These are phyloP conservation scores for Cryptosula pallasiana DNA, from an alignment of 2,888 invertebrate genomes.

Conservation along the genomic window DNA sequence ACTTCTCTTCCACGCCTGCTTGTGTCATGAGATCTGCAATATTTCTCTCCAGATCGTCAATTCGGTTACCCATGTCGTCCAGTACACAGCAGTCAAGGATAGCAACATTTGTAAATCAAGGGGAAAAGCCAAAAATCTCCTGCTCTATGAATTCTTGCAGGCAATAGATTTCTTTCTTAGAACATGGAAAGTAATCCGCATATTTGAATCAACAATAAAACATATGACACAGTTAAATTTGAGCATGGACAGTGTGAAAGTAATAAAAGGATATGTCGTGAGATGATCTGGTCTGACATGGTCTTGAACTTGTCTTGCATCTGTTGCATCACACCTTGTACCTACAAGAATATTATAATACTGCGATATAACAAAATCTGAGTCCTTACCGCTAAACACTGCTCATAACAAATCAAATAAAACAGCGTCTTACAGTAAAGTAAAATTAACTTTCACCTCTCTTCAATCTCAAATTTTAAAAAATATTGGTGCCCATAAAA, in stretches of 20 bases:
- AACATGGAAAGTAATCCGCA: too few relatives aligned
- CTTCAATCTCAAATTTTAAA: background rate
- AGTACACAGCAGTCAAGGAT: constrained; percentile 55
- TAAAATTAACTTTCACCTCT: background rate
- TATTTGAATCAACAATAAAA: too few relatives aligned
- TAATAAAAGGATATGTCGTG: constrained; percentile 59
- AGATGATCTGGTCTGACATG: constrained; percentile 97
- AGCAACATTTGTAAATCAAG: too few relatives aligned
- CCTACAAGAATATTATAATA: too few relatives aligned
- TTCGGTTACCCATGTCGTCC: constrained; percentile 96
- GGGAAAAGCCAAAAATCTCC: too few relatives aligned
- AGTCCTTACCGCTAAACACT: too few relatives aligned
- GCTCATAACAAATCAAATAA: background rate
- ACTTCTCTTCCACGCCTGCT: constrained; percentile 71
- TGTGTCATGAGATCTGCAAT: constrained; percentile 97
- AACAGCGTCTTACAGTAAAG: background rate
- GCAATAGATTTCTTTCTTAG: too few relatives aligned
- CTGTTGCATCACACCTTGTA: constrained; percentile 88
- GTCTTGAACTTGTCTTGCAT: constrained; percentile 98
- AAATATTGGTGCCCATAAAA: background rate
- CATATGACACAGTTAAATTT: too few relatives aligned
- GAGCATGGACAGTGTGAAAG: too few relatives aligned
- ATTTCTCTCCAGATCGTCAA: constrained; percentile 96
- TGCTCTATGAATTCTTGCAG: too few relatives aligned
- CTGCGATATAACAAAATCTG: too few relatives aligned